Evolutionary conservation across 2,888 invertebrate species (phyloP), one percentile per base, ranked within the genome.

Genomic region (Tridacna gigas): DNA sequence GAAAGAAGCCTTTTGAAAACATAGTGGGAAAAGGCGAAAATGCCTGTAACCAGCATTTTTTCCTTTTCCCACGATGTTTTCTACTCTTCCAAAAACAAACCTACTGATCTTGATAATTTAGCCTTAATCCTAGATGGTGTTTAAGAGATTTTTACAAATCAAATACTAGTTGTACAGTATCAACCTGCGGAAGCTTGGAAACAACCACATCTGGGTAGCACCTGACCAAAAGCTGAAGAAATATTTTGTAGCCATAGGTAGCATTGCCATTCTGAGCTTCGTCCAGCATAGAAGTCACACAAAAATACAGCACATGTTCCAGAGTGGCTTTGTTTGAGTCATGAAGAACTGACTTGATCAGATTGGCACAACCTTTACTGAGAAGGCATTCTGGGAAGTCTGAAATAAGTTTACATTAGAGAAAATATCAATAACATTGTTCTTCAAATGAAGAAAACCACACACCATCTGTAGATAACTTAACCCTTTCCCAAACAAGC

Each of bases 181-280:
- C 3, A 56, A 94, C 94, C 92, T 93, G 94, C 20, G 84, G 77
- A n/a, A 94, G 77, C 80, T 93, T 93, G 25, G 89, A 80, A n/a
- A 92, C 69, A 22, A 91, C 90, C 73, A 94, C 87, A 37, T 92
- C 90, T 22, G 95, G 93, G 77, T 91, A 92, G 51, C 91, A 88
- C 48, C 91, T 83, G 15, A 93, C 92, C 47, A 95, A 80, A 25
- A 94, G 82, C 86, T 95, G 95, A 22, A 95, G 90, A 78, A 95
- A 93, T 25, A 95, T 91, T 84, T 94, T 91, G 88, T 93, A 94
- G 4, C 95, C 95, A 89, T 93, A 90, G 0, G 93, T 92, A 9
- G 93, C 74, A 76, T 81, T 86, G 90, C 94, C 94, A 91, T 93
- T 94, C 73, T 91, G 88, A 25, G 65, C 67, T 78, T 94, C 94